Conservation (phyloP, 2,797 vertebrate species). For the Urosaurus nigricauda region DNA sequence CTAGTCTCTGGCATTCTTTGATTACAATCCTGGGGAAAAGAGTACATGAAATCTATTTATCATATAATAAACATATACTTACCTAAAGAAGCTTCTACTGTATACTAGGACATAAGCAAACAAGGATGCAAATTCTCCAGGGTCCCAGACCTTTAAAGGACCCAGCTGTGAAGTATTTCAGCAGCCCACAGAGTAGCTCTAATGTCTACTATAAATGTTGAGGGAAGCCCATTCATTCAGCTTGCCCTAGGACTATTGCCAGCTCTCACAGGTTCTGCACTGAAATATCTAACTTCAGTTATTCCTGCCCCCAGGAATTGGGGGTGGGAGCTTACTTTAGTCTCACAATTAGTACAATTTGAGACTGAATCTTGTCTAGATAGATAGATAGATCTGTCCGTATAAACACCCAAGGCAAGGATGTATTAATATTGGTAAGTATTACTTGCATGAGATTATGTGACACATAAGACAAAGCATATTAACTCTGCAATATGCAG, state of each 20-base stretch:
- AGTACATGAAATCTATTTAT: not conserved
- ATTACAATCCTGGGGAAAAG: not conserved
- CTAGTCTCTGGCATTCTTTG: not conserved
- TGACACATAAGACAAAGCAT: not conserved
- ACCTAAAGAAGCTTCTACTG: not conserved
- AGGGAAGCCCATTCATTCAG: too few relatives aligned
- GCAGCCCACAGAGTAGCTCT: too few relatives aligned
- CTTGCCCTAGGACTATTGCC: too few relatives aligned
- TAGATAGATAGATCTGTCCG: not conserved
- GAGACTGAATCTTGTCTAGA: not conserved
- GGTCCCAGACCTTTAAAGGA: too few relatives aligned
- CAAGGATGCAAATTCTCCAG: too few relatives aligned
- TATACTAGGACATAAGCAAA: not conserved
- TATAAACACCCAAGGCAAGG: not conserved
- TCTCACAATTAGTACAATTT: not conserved
- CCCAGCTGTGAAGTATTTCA: too few relatives aligned
- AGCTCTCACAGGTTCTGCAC: not conserved
- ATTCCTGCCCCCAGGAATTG: not conserved
- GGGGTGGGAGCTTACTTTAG: not conserved
- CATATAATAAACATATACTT: not conserved
- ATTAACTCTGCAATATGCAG: not conserved
- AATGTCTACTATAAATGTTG: too few relatives aligned
- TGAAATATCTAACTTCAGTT: not conserved
- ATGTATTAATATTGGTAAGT: not conserved
- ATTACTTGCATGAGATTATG: not conserved